A percentile compares a stretch with the other conserved stretches of the same genome.
Conservation (phyloP, 1,140 invertebrate species). For the Bombus haemorrhoidalis region DNA sequence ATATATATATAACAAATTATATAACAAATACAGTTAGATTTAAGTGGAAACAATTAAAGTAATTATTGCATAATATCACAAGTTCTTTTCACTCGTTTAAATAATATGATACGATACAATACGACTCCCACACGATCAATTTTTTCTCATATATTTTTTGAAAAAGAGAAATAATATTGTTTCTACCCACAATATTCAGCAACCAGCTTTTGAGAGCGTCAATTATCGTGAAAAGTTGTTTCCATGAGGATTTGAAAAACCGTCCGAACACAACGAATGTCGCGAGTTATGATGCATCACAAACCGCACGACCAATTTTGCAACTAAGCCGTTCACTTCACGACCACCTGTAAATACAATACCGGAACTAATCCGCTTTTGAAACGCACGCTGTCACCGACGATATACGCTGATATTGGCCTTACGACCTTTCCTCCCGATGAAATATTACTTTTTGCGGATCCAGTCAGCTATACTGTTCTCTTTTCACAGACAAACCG, state of each 20-base stretch:
- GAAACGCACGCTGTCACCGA: slow-evolving; percentile 58
- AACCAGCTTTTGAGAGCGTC: slow-evolving; percentile 18
- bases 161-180: neutral
- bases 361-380: slow-evolving; percentile 67
- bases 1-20: too few relatives aligned
- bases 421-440: slow-evolving; percentile 44
- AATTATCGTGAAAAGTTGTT: slow-evolving; percentile 28
- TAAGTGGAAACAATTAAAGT: neutral
- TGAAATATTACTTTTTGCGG: slow-evolving; percentile 66
- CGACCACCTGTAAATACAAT: slow-evolving; percentile 69
- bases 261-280: slow-evolving; percentile 32
- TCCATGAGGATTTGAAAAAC: slow-evolving; percentile 47
- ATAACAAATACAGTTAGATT: neutral
- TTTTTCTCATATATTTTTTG: neutral
- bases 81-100: neutral
- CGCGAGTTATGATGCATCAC: slow-evolving; percentile 55
- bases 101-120: neutral
- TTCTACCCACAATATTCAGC: slow-evolving; percentile 16
- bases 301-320: slow-evolving; percentile 53
- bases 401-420: slow-evolving; percentile 62
- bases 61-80: neutral
- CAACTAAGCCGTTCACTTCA: slow-evolving; percentile 64
- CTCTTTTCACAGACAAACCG: slow-evolving; percentile 22
- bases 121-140: too few relatives aligned
- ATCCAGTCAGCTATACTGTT: slow-evolving; percentile 22